Evolutionary conservation across 2,888 invertebrate genomes (phyloP), one percentile per base, ranked within the genome.

Genomic region (Formica aserva): DNA sequence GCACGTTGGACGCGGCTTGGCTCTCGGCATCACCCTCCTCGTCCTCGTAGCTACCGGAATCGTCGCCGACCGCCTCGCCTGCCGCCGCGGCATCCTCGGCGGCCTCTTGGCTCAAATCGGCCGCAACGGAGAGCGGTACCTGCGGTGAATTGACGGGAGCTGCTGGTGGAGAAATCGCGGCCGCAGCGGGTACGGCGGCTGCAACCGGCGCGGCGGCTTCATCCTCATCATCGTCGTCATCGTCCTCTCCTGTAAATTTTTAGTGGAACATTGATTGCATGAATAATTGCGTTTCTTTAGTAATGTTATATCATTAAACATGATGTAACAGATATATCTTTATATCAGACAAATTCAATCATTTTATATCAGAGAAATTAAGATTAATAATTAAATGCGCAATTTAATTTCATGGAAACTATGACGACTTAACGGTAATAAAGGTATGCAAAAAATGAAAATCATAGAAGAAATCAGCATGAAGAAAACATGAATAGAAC

Each of bases 221-320:
- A 71, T 96, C 96, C 83, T 97, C 97, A 71, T 97, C 96, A 82
- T 96, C 96, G 80, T 96, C 96, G 83, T 96, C 96, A 87, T 96
- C 90, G 1, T 90, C 96, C 86, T 95, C 95, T 76, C 92, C 95
- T 94, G 92, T 84, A 85, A 89, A 80, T 32, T 32, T 1, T 66
- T 22, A 22, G 1, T 4, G n/a, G 1, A 15, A 45, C n/a, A 48
- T 48, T 48, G 18, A 3, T 8, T 9, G 8, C 29, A 3, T 60
- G 15, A 60, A 13, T 2, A 26, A 26, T 60, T 22, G 6, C 32
- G 15, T 22, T 75, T 76, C 11, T 26, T 48, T 41, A 60, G 2
- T 48, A 22, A n/a, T n/a, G 22, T 15, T 48, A 15, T 4, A 18
- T 48, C 6, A 18, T 52, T 52, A 52, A 48, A 48, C 8, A 48